phyloP scores from a whole-genome alignment of 1,140 invertebrate species.

The Venturia canescens region DNA sequence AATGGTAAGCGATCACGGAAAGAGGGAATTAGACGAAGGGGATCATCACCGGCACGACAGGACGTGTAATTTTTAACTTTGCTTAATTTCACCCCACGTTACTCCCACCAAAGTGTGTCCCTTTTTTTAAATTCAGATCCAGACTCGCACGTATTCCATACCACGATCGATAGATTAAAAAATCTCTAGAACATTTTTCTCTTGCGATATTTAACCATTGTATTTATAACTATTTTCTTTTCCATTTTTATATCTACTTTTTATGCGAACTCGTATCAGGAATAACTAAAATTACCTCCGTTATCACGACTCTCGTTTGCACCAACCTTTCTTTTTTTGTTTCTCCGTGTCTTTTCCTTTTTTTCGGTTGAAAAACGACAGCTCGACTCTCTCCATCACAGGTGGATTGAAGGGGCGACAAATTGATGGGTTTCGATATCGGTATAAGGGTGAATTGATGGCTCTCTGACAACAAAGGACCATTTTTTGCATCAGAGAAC shows the following conservation, averaged over 20 bases:
- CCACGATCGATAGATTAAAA: conserved; percentile 26
- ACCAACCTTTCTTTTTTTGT: not conserved
- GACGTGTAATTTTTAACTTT: conserved; percentile 60
- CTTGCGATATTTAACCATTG: not conserved
- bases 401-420: conserved; percentile 26
- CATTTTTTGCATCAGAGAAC: not conserved
- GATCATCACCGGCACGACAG: conserved; percentile 55
- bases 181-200: conserved; percentile 18
- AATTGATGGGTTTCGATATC: conserved; percentile 22
- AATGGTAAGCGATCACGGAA: conserved; percentile 59
- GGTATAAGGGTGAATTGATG: conserved; percentile 10
- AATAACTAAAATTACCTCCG: conserved; percentile 2
- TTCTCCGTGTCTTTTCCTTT: conserved; percentile 15
- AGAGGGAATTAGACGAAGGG: conserved; percentile 60
- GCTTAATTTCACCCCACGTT: conserved; percentile 35
- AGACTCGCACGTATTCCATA: not conserved
- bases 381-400: not conserved
- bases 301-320: conserved; percentile 37
- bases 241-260: not conserved
- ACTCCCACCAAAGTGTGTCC: not conserved
- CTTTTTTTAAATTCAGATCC: not conserved
- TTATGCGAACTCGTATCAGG: conserved; percentile 15
- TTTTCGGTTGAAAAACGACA: not conserved
- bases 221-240: not conserved
- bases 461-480: not conserved